Percentiles rank a stretch among this genome's conserved stretches.
Conservation (phyloP, 2,113 vertebrate genomes). For the Hipposideros armiger region DNA sequence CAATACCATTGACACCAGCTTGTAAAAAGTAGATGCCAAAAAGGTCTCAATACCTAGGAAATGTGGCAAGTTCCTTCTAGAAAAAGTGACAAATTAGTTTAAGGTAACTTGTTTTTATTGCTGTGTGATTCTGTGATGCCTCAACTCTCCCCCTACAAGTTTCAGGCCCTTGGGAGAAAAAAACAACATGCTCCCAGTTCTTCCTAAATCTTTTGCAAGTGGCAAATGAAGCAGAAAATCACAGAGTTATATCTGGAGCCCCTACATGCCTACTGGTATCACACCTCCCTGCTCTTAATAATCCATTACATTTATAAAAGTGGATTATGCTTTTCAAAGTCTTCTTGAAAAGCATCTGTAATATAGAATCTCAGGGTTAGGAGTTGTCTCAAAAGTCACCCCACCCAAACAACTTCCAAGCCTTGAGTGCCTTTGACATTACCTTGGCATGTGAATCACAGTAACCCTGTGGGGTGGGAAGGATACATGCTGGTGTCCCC, state of each 20-base stretch:
- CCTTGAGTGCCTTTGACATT: background rate
- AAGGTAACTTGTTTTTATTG: background rate
- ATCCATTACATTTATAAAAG: background rate
- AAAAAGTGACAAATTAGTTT: background rate
- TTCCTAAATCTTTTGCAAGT: background rate
- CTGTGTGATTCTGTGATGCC: background rate
- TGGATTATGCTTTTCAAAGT: background rate
- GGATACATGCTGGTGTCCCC: background rate
- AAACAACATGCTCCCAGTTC: background rate
- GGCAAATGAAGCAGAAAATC: constrained; percentile 32
- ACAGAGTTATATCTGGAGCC: background rate
- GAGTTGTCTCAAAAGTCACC: background rate
- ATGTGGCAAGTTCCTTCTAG: background rate
- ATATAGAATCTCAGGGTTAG: background rate
- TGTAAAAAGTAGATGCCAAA: background rate
- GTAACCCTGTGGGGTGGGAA: background rate
- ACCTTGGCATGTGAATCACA: background rate
- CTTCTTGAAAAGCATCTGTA: background rate
- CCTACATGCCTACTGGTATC: background rate
- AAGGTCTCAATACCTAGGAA: background rate
- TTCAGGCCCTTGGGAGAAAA: background rate
- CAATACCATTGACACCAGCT: background rate
- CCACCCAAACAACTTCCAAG: background rate
- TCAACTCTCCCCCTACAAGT: background rate
- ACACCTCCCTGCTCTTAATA: background rate